Conservation (phyloP, 2,113 vertebrate species). For the Dendropsophus ebraccatus region DNA sequence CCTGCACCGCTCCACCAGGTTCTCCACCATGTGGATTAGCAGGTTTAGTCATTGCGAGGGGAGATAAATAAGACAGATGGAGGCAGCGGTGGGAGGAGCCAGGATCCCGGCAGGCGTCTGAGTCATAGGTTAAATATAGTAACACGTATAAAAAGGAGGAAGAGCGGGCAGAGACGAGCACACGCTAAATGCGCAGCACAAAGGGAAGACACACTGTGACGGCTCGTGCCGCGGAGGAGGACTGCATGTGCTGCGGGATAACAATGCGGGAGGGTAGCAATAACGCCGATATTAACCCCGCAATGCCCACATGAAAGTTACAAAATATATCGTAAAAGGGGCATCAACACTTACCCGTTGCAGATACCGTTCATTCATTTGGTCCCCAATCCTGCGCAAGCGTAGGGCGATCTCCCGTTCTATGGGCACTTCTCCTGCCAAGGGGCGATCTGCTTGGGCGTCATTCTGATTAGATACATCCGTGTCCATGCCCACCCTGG, state of each 20-base stretch:
- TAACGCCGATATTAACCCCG: neutral
- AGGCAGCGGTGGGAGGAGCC: conserved; percentile 19
- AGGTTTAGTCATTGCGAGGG: conserved; percentile 21
- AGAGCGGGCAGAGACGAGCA: neutral
- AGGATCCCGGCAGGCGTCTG: conserved; percentile 16
- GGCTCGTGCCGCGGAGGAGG: neutral
- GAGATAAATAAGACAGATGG: conserved; percentile 43
- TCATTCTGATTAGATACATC: neutral
- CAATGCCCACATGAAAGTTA: neutral
- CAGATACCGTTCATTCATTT: conserved; percentile 56
- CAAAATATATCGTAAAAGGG: no score
- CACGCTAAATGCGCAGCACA: neutral
- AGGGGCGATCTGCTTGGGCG: neutral
- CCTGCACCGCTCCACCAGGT: neutral
- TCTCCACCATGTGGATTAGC: neutral
- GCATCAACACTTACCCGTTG: conserved; percentile 52
- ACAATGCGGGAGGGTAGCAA: neutral
- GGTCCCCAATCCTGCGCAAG: conserved; percentile 53
- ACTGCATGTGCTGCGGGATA: neutral
- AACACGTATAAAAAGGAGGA: conserved; percentile 52
- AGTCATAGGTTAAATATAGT: conserved; percentile 58
- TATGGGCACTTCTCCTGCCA: conserved; percentile 4
- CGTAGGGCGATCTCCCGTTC: conserved; percentile 54
- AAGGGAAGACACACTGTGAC: neutral
- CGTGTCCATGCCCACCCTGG: conserved; percentile 6